A percentile compares a stretch with the other conserved stretches of the same genome.
phyloP scores from a whole-genome alignment of 1,140 invertebrate species.

The Aphis craccivora region DNA sequence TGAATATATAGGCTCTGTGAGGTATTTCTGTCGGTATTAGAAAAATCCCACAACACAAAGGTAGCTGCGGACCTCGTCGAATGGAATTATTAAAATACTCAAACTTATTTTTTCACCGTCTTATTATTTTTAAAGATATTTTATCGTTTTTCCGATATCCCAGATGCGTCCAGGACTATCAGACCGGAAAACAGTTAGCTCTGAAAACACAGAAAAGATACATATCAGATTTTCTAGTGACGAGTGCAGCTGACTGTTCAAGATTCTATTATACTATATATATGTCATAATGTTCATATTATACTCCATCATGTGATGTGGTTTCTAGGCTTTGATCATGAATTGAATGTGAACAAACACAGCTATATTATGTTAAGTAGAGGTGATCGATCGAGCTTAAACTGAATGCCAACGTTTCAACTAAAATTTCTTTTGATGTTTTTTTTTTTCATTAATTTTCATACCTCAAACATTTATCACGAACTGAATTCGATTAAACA shows the following conservation, averaged over 20 bases:
- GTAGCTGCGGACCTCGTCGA: background rate
- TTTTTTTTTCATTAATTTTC: background rate
- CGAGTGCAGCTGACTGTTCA: no score
- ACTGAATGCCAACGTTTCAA: background rate
- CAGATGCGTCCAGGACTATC: background rate
- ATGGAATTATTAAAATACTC: background rate
- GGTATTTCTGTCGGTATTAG: background rate
- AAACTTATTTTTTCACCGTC: background rate
- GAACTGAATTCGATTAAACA: background rate
- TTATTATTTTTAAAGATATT: background rate
- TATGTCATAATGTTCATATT: no score
- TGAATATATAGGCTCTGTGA: background rate
- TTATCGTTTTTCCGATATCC: background rate
- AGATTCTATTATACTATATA: background rate
- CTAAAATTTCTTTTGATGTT: background rate
- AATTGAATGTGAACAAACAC: no score
- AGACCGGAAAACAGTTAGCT: background rate
- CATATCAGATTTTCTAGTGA: background rate
- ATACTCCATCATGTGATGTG: no score
- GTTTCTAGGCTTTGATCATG: no score
- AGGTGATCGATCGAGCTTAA: no score
- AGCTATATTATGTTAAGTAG: no score
- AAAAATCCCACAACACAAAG: conserved; percentile 2
- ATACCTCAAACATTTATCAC: background rate
- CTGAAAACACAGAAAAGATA: background rate